These are phyloP conservation scores for Clarias magur DNA, from an alignment of 2,113 vertebrate genomes.

Conservation along the genomic window DNA sequence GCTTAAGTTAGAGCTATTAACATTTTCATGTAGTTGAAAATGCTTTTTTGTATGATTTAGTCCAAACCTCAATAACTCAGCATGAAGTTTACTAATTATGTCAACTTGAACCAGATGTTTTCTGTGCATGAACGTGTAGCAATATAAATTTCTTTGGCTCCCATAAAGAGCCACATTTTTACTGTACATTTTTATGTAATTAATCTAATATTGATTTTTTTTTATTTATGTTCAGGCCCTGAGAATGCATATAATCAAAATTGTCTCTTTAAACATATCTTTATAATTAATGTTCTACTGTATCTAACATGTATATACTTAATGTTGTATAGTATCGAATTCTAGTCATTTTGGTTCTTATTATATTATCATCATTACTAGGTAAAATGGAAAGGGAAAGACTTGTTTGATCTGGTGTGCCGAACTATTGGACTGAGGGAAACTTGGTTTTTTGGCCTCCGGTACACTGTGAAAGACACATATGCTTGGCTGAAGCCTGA, in stretches of 20 bases:
- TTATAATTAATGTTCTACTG: background rate
- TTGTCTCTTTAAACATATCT: background rate
- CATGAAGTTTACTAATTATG: background rate
- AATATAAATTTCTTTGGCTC: background rate
- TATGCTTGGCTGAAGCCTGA: conserved; percentile 89
- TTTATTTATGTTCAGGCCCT: background rate
- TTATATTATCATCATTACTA: conserved; percentile 54
- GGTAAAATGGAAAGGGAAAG: conserved; percentile 95
- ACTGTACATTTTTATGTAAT: background rate
- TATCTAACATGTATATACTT: no score
- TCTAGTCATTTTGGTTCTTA: background rate
- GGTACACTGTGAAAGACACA: conserved; percentile 86
- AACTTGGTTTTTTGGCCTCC: conserved; percentile 91
- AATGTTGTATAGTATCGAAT: background rate
- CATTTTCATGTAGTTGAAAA: background rate
- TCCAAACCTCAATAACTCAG: background rate
- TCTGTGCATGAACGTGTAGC: background rate
- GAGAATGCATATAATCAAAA: background rate
- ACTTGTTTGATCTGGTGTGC: conserved; percentile 89
- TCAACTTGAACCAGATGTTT: background rate
- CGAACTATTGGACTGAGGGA: conserved; percentile 85
- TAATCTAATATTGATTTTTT: background rate
- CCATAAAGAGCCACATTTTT: background rate
- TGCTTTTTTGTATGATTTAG: background rate
- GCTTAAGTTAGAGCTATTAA: background rate